These are phyloP conservation scores for Meloidogyne floridensis DNA, from an alignment of 1,140 invertebrate genomes.

Conservation along the genomic window DNA sequence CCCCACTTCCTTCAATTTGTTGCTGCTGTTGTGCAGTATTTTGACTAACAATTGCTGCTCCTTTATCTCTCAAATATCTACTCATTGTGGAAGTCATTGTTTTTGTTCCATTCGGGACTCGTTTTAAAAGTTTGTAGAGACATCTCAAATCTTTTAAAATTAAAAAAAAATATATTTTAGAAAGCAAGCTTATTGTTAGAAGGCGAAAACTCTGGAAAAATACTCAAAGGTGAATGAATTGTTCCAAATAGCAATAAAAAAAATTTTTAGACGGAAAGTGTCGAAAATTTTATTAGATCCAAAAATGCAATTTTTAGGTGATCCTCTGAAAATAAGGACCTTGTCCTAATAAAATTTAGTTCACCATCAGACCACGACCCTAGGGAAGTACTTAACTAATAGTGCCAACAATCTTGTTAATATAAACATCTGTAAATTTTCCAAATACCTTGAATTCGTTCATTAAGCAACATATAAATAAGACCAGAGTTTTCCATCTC, in stretches of 20 bases:
- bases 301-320: too few relatives aligned
- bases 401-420: neutral
- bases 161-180: neutral
- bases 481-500: slow-evolving; percentile 99
- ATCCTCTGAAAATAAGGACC: too few relatives aligned
- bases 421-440: neutral
- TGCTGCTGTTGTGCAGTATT: slow-evolving; percentile 70
- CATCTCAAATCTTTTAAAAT: slow-evolving; percentile 78
- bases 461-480: slow-evolving; percentile 93
- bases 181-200: neutral
- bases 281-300: too few relatives aligned
- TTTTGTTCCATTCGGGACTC: slow-evolving; percentile 85
- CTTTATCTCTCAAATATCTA: slow-evolving; percentile 50
- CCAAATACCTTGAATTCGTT: slow-evolving; percentile 40
- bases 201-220: too few relatives aligned
- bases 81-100: slow-evolving; percentile 54
- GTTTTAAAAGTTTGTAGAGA: slow-evolving; percentile 93
- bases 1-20: slow-evolving; percentile 70
- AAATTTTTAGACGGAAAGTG: neutral
- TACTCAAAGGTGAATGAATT: neutral
- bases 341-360: too few relatives aligned
- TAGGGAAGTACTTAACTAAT: neutral
- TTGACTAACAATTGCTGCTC: slow-evolving; percentile 79
- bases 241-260: neutral
- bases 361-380: neutral